A percentile compares a stretch with the other conserved stretches of the same genome.
Conservation (phyloP, 2,113 vertebrate species). For the Seriola rivoliana region DNA sequence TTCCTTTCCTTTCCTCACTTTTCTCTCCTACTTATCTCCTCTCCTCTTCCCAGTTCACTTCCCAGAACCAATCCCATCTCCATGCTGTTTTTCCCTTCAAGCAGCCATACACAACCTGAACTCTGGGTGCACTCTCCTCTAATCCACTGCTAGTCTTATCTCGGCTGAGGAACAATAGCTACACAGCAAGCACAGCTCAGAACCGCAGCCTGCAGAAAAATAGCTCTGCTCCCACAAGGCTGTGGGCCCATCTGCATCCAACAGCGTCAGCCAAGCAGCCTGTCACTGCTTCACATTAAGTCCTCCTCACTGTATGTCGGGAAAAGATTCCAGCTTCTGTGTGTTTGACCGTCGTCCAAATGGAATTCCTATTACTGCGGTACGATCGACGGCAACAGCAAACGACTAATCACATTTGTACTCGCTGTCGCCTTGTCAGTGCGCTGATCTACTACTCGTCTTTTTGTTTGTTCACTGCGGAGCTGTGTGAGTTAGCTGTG, state of each 20-base stretch:
- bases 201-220: slow-evolving; percentile 66
- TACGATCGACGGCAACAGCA: neutral
- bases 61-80: slow-evolving; percentile 61
- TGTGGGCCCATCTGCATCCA: slow-evolving; percentile 50
- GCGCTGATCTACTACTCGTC: slow-evolving; percentile 45
- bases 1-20: neutral
- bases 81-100: slow-evolving; percentile 41
- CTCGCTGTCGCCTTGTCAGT: slow-evolving; percentile 41
- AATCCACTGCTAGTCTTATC: slow-evolving; percentile 77
- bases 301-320: slow-evolving; percentile 35
- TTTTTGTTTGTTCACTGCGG: slow-evolving; percentile 45
- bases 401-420: slow-evolving; percentile 56
- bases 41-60: slow-evolving; percentile 36
- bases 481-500: slow-evolving; percentile 30
- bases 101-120: slow-evolving; percentile 69
- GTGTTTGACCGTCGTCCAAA: slow-evolving; percentile 54
- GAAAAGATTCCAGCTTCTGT: slow-evolving; percentile 44
- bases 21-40: slow-evolving; percentile 10
- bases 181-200: slow-evolving; percentile 61
- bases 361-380: slow-evolving; percentile 52
- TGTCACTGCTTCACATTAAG: slow-evolving; percentile 65
- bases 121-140: slow-evolving; percentile 79
- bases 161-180: slow-evolving; percentile 72
- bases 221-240: slow-evolving; percentile 58
- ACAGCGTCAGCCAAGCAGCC: slow-evolving; percentile 56